Percentiles rank a stretch among this genome's conserved stretches.
Evolutionary conservation across 2,113 vertebrate species (phyloP).

Genomic region (Zootoca vivipara): DNA sequence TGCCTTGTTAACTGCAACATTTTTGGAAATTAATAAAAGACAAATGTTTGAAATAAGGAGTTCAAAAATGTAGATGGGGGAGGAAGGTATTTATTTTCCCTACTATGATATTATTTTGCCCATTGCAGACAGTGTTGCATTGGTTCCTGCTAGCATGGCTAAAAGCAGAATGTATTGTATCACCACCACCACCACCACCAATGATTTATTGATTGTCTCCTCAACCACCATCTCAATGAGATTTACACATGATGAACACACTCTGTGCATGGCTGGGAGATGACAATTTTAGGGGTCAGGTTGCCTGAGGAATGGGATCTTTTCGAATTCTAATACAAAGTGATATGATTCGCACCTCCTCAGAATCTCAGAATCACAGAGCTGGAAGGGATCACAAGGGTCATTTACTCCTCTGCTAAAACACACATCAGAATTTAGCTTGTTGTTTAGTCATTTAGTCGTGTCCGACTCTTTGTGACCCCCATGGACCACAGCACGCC

Average conservation of each 20-base stretch:
- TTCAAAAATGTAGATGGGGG: background rate
- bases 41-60: background rate
- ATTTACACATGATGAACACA: too few species aligned
- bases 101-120: background rate
- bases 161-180: background rate
- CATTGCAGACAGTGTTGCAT: background rate
- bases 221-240: too few species aligned
- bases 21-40: constrained; percentile 19
- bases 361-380: too few species aligned
- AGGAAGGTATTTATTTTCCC: background rate
- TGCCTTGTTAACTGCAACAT: constrained; percentile 8
- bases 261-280: too few species aligned
- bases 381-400: too few species aligned
- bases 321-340: background rate
- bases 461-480: too few species aligned
- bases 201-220: too few species aligned
- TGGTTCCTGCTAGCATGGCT: background rate
- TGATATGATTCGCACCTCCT: background rate
- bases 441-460: too few species aligned
- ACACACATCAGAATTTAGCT: background rate
- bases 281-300: background rate
- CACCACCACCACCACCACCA: too few species aligned
- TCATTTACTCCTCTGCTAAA: too few species aligned
- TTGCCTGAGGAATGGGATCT: background rate
- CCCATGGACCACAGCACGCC: too few species aligned